A percentile compares a stretch with the other conserved stretches of the same genome.
Conservation (phyloP, 2,797 vertebrate species). For the Acipenser ruthenus region DNA sequence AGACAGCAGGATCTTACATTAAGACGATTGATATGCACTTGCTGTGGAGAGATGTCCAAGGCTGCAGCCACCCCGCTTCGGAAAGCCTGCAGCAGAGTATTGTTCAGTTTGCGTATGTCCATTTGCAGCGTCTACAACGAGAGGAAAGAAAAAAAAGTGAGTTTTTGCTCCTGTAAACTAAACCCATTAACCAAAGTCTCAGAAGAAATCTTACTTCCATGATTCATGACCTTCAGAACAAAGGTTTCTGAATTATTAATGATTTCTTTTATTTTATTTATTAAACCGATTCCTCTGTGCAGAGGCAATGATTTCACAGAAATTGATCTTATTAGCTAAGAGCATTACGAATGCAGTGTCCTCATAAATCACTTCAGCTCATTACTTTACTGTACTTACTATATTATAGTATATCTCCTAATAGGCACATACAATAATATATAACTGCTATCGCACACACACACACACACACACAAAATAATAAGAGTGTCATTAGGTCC, state of each 20-base stretch:
- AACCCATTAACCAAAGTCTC: conserved; percentile 13
- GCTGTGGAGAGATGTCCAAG: conserved; percentile 66
- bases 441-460: neutral
- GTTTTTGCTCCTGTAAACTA: conserved; percentile 22
- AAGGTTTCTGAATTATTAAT: too few species aligned
- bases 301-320: neutral
- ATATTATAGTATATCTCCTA: neutral
- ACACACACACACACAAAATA: conserved; percentile 5
- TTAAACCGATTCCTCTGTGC: neutral
- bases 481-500: too few species aligned
- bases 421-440: neutral
- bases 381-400: neutral
- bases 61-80: conserved; percentile 75
- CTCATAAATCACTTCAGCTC: neutral
- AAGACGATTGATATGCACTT: conserved; percentile 79
- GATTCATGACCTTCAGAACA: too few species aligned
- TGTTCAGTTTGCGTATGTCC: conserved; percentile 75
- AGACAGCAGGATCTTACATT: conserved; percentile 54
- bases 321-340: neutral
- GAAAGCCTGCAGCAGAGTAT: conserved; percentile 76
- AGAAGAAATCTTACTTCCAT: neutral
- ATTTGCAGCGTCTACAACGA: conserved; percentile 73
- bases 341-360: neutral
- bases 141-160: conserved; percentile 4
- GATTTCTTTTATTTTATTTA: too few species aligned